A percentile compares a stretch with the other conserved stretches of the same genome.
Evolutionary conservation across 2,888 invertebrate genomes (phyloP).

Genomic region (Chymomyza procnemis): DNA sequence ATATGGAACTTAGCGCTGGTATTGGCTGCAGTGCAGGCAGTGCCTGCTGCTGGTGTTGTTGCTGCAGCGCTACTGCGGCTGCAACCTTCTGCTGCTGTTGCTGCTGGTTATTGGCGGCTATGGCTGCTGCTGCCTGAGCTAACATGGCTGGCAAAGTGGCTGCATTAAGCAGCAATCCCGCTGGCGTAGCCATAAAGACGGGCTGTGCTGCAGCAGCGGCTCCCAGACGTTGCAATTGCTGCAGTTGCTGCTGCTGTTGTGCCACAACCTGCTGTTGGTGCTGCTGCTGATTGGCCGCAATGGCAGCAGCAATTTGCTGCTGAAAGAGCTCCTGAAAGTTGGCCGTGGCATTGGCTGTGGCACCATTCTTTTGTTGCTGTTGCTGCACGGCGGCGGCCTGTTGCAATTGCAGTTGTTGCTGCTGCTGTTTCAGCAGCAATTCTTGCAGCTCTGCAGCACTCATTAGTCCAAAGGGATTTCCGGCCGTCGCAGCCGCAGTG

Average conservation of each 20-base stretch:
- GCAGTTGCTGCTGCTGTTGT: slow-evolving; percentile 71
- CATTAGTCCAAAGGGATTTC: slow-evolving; percentile 71
- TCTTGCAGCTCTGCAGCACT: slow-evolving; percentile 69
- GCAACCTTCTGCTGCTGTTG: slow-evolving; percentile 59
- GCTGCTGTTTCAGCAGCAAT: slow-evolving; percentile 60
- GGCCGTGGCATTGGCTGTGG: slow-evolving; percentile 32
- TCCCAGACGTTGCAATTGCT: slow-evolving; percentile 57
- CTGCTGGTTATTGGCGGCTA: slow-evolving; percentile 69
- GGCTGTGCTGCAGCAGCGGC: slow-evolving; percentile 74
- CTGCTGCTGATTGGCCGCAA: slow-evolving; percentile 70
- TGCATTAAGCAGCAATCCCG: slow-evolving; percentile 75
- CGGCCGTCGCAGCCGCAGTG: slow-evolving; percentile 62
- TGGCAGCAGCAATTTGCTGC: slow-evolving; percentile 62
- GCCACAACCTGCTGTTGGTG: slow-evolving; percentile 67
- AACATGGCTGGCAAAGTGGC: slow-evolving; percentile 77
- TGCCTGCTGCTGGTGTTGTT: slow-evolving; percentile 51
- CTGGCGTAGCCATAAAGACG: slow-evolving; percentile 78
- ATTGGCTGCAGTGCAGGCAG: slow-evolving; percentile 77
- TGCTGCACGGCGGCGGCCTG: slow-evolving; percentile 30
- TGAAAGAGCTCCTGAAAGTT: slow-evolving; percentile 59
- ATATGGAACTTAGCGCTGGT: slow-evolving; percentile 75
- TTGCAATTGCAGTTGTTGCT: slow-evolving; percentile 43
- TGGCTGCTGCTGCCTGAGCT: slow-evolving; percentile 74
- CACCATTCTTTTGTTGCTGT: slow-evolving; percentile 26
- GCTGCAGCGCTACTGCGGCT: slow-evolving; percentile 50